Evolutionary conservation across 2,888 invertebrate genomes (phyloP), one percentile per base, ranked within the genome.

Genomic region (Calliopum simillimum): DNA sequence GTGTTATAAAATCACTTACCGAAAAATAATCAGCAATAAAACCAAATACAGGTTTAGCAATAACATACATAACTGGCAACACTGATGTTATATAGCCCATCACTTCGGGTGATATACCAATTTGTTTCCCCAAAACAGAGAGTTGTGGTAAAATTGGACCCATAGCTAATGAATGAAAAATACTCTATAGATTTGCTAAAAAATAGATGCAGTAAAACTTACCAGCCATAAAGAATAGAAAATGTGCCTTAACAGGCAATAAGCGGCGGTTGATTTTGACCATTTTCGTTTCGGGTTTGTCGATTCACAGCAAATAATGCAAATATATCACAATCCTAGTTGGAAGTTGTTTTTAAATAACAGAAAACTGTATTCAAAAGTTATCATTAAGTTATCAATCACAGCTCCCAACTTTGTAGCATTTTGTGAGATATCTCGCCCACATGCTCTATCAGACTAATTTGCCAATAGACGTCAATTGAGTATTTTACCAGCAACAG

Each of bases 161-260:
- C 86, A 94, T 89, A 0, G 94, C 94, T 94, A 86, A 64, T 87
- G 87, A 77, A 78, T 56, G 53, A 66, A 21, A 8, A 21, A 44
- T 41, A 43, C 2, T 16, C 53, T 19, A 13, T 25, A 43, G 41
- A 41, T 44, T 25, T 59, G n/a, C 51, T 13, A 51, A n/a, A n/a
- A n/a, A n/a, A n/a, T n/a, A 58, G 43, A 21, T 58, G 21, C 4
- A 21, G 43, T 21, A 70, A 53, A 59, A 87, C 90, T 91, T 87
- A 94, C 95, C 93, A 76, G 93, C 94, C 89, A 95, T 93, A 79
- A 95, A 94, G 82, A 94, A 93, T 86, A 96, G 95, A 82, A 91
- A 96, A 82, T 95, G 95, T 0, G 91, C 91, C 88, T 96, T 96
- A 63, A 96, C 89, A 13, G 95, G 95, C 85, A 96, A 79, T 64